Percentiles rank a stretch among this genome's conserved stretches.
phyloP scores from a whole-genome alignment of 2,888 invertebrate species.

The Scaptodrosophila latifasciaeformis region DNA sequence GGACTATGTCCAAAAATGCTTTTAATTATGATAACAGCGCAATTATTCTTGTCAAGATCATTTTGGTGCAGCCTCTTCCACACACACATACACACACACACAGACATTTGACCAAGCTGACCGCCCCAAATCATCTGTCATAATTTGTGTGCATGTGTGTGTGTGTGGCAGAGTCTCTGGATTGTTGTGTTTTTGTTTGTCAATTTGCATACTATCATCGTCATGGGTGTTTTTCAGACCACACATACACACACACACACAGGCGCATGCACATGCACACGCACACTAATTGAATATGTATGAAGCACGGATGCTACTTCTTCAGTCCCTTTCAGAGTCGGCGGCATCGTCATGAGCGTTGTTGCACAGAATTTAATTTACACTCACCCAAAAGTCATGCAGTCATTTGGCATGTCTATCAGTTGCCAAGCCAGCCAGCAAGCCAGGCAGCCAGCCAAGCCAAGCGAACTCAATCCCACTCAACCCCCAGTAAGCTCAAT shows the following conservation, averaged over 20 bases:
- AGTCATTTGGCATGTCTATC: constrained; percentile 68
- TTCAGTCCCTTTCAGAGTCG: constrained; percentile 22
- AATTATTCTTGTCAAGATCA: constrained; percentile 73
- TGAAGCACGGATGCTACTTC: constrained; percentile 52
- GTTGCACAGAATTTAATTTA: constrained; percentile 62
- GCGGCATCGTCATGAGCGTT: constrained; percentile 40
- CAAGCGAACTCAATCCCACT: constrained; percentile 13
- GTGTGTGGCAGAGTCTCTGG: background rate
- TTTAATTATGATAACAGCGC: constrained; percentile 72
- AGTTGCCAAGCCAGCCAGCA: constrained; percentile 34
- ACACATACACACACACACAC: constrained; percentile 11
- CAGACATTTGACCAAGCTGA: constrained; percentile 43
- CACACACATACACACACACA: constrained; percentile 30
- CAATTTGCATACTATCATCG: constrained; percentile 72
- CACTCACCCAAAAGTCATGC: constrained; percentile 69
- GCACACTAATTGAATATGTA: constrained; percentile 67
- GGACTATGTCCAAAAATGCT: constrained; percentile 57
- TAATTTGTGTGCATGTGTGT: constrained; percentile 40
- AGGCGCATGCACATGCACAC: constrained; percentile 23
- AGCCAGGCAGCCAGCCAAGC: constrained; percentile 20
- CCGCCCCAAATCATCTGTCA: constrained; percentile 41
- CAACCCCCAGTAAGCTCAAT: constrained; percentile 32
- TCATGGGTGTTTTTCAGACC: constrained; percentile 63
- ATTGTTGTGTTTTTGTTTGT: constrained; percentile 62
- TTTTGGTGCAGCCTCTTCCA: constrained; percentile 44